A percentile compares a stretch with the other conserved stretches of the same genome.
These are phyloP conservation scores for Melinopterus prodromus DNA, from an alignment of 2,888 invertebrate species.

Conservation along the genomic window DNA sequence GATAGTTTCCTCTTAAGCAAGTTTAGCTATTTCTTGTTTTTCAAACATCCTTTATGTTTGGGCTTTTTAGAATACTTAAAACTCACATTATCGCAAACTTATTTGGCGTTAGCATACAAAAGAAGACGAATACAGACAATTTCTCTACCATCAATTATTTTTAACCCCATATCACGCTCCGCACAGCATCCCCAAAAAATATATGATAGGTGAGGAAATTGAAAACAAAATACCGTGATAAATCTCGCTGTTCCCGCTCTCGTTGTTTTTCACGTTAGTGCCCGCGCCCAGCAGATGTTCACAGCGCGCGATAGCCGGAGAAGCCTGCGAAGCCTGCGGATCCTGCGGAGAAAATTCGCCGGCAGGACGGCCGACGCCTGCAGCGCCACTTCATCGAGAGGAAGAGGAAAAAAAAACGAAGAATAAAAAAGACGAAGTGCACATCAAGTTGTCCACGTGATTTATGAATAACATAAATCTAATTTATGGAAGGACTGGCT, in stretches of 20 bases:
- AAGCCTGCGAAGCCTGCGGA: neutral
- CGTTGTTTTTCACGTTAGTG: neutral
- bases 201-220: neutral
- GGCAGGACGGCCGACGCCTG: neutral
- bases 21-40: no score
- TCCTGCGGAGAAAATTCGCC: no score
- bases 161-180: neutral
- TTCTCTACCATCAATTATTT: neutral
- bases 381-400: neutral
- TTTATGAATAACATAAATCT: conserved; percentile 4
- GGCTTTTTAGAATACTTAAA: no score
- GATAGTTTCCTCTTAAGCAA: no score
- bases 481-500: neutral
- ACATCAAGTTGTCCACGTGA: conserved; percentile 4
- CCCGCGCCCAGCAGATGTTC: neutral
- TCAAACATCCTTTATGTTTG: no score
- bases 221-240: neutral
- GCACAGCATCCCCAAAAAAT: neutral
- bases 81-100: no score
- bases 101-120: no score
- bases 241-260: neutral
- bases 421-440: neutral
- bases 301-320: neutral
- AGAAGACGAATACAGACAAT: no score
- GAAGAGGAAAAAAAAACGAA: neutral